Evolutionary conservation across 1,140 invertebrate genomes (phyloP).

Genomic region (Pseudomyrmex pallidus): DNA sequence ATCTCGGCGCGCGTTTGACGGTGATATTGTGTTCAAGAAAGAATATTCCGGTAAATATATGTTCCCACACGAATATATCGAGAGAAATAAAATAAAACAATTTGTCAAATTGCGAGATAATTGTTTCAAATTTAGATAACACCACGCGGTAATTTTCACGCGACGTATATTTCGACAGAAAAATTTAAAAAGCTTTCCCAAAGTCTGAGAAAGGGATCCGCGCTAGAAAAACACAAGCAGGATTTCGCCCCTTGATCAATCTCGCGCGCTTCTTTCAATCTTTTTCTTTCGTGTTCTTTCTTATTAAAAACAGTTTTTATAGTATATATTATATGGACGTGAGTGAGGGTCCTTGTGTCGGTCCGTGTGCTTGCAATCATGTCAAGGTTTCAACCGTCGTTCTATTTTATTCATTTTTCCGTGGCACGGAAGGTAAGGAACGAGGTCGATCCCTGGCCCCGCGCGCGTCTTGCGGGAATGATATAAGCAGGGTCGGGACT

Average conservation of each 20-base stretch:
- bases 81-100: neutral
- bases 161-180: neutral
- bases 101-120: neutral
- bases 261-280: constrained; percentile 49
- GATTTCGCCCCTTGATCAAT: constrained; percentile 50
- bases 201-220: constrained; percentile 10
- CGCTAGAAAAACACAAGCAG: constrained; percentile 53
- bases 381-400: constrained; percentile 77
- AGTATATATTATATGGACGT: constrained; percentile 68
- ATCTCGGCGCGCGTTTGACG: neutral
- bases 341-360: constrained; percentile 60
- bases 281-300: constrained; percentile 40
- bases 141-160: neutral
- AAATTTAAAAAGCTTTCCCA: constrained; percentile 45
- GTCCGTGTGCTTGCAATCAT: constrained; percentile 65
- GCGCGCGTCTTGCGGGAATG: constrained; percentile 62
- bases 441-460: constrained; percentile 63
- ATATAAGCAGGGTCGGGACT: constrained; percentile 8
- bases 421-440: constrained; percentile 20
- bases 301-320: constrained; percentile 72
- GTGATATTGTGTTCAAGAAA: neutral
- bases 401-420: constrained; percentile 75
- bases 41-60: neutral
- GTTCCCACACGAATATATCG: neutral
- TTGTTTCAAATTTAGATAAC: neutral